phyloP scores from a whole-genome alignment of 2,797 vertebrate species.

The Microctenopoma lineatum region DNA sequence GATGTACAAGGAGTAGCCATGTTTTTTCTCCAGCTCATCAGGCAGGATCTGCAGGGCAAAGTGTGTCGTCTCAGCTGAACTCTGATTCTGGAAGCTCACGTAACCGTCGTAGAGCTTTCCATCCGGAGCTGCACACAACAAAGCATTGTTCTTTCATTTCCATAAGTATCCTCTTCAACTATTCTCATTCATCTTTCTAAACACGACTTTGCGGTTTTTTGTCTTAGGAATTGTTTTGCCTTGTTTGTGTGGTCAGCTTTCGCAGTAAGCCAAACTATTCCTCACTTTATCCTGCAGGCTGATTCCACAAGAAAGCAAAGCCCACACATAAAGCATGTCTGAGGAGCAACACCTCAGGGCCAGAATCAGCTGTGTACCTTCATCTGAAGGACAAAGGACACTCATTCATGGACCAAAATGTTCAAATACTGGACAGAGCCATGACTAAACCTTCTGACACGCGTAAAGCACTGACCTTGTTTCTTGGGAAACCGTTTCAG shows the following conservation, averaged over 20 bases:
- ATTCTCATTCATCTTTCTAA: not conserved
- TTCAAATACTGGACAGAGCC: too few relatives aligned
- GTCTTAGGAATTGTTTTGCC: not conserved
- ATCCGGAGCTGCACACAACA: conserved; percentile 51
- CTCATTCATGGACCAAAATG: too few relatives aligned
- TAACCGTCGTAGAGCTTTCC: conserved; percentile 82
- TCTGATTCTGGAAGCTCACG: conserved; percentile 64
- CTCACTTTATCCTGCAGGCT: not conserved
- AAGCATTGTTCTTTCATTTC: not conserved
- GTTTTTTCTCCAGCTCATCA: conserved; percentile 70
- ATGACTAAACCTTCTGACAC: too few relatives aligned
- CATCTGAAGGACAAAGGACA: too few relatives aligned
- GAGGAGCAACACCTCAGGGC: too few relatives aligned
- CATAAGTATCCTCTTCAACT: not conserved
- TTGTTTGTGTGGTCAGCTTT: not conserved
- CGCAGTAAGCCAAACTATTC: not conserved
- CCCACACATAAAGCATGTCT: not conserved
- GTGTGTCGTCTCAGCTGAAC: not conserved
- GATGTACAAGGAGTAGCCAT: conserved; percentile 81
- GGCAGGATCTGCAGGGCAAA: conserved; percentile 76
- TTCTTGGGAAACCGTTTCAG: conserved; percentile 30
- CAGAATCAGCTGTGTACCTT: too few relatives aligned
- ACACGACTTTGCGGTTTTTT: not conserved
- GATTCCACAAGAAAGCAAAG: not conserved
- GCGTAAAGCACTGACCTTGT: conserved; percentile 47